Evolutionary conservation across 2,888 invertebrate species (phyloP).

Genomic region (Ophonus ardosiacus): DNA sequence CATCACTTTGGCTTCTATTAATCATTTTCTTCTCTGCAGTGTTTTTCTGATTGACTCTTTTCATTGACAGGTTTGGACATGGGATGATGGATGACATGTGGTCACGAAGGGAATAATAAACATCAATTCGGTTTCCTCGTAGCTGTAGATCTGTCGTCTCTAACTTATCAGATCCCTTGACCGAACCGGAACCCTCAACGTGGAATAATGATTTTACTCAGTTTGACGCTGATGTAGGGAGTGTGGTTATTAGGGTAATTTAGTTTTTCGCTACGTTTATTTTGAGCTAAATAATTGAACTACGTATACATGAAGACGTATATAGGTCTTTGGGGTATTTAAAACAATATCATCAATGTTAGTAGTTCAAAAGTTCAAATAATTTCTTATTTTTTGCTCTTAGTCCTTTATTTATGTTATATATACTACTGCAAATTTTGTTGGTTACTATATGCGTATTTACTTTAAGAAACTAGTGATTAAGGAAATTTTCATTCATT

Average conservation of each 20-base stretch:
- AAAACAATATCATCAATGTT: background rate
- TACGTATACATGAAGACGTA: background rate
- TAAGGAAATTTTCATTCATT: too few relatives aligned
- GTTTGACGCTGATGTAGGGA: background rate
- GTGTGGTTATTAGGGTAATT: conserved; percentile 1
- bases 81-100: conserved; percentile 26
- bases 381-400: too few relatives aligned
- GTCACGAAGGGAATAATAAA: conserved; percentile 31
- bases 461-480: too few relatives aligned
- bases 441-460: too few relatives aligned
- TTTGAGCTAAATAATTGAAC: background rate
- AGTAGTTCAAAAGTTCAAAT: background rate
- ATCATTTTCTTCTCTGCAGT: too few relatives aligned
- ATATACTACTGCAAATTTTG: too few relatives aligned
- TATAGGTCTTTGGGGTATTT: background rate
- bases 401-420: too few relatives aligned
- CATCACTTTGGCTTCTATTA: too few relatives aligned
- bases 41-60: background rate
- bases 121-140: conserved; percentile 24
- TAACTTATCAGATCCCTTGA: conserved; percentile 9
- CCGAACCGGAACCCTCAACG: background rate
- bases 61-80: conserved; percentile 3
- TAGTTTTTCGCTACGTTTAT: background rate
- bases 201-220: conserved; percentile 19
- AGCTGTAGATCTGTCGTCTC: background rate